These are phyloP conservation scores for Xiphophorus hellerii DNA, from an alignment of 2,113 vertebrate genomes.

Conservation along the genomic window DNA sequence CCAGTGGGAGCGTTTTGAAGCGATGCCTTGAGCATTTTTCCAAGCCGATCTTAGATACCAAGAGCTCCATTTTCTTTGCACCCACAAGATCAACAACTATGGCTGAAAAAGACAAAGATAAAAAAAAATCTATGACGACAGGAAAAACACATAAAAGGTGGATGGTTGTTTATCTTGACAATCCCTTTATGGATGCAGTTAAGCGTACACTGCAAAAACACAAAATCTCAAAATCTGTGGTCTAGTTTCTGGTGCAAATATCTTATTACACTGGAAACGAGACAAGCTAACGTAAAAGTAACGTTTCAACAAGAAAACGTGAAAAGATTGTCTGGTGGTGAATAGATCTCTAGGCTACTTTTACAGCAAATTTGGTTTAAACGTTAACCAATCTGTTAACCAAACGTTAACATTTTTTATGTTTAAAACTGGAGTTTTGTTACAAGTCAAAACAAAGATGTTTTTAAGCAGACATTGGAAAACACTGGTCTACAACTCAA, in stretches of 20 bases:
- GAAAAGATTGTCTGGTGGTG: not conserved
- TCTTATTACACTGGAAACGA: no score
- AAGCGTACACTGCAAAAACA: no score
- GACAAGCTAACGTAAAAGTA: no score
- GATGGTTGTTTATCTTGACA: not conserved
- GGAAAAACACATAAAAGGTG: not conserved
- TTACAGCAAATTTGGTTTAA: not conserved
- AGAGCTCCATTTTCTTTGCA: slow-evolving; percentile 9
- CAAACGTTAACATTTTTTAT: no score
- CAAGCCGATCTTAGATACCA: slow-evolving; percentile 18
- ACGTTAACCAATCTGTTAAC: no score
- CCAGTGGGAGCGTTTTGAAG: slow-evolving; percentile 29
- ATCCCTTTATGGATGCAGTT: not conserved
- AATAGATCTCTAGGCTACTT: not conserved
- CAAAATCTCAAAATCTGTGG: no score
- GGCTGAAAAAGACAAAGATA: not conserved
- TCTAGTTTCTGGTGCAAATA: no score
- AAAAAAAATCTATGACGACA: not conserved
- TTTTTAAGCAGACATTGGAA: no score
- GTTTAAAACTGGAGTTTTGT: no score
- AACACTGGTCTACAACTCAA: no score
- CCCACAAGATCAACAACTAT: slow-evolving; percentile 35
- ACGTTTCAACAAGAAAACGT: no score
- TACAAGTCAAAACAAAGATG: no score
- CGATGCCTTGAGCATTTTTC: slow-evolving; percentile 19